These are phyloP conservation scores for Polyommatus iphigenia DNA, from an alignment of 2,888 invertebrate species.

Conservation along the genomic window DNA sequence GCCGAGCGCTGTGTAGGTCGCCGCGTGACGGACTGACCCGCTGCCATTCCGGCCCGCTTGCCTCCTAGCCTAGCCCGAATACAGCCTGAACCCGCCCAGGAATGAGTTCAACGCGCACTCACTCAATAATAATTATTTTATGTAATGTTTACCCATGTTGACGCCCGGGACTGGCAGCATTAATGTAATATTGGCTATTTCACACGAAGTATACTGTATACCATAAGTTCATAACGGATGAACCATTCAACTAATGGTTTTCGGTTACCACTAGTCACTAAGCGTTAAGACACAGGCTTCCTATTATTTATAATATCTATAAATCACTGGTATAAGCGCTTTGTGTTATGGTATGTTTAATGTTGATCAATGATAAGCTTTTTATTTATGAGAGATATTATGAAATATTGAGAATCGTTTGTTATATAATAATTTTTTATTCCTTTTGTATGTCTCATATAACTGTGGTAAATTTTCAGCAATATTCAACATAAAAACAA, in stretches of 20 bases:
- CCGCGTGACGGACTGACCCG: constrained; percentile 72
- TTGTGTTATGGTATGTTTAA: not conserved
- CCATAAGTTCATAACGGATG: not conserved
- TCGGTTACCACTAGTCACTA: not conserved
- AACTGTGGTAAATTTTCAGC: not conserved
- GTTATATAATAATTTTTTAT: not conserved
- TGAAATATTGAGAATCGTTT: not conserved
- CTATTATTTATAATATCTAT: not conserved
- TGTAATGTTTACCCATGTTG: not conserved
- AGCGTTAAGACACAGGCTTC: not conserved
- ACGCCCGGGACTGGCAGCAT: not conserved
- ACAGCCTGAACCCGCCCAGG: constrained; percentile 17
- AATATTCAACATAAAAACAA: not conserved
- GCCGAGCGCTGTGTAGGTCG: constrained; percentile 67
- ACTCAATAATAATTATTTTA: not conserved
- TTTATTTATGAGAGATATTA: not conserved
- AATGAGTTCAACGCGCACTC: constrained; percentile 18
- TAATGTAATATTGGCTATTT: not conserved
- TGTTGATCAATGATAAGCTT: not conserved
- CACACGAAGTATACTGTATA: not conserved
- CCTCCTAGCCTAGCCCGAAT: constrained; percentile 51
- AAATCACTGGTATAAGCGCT: not conserved
- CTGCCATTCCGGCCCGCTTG: constrained; percentile 55
- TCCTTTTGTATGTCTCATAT: not conserved
- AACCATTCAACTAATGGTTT: not conserved